Conservation (phyloP, 1,140 invertebrate genomes). For the Fopius arisanus region DNA sequence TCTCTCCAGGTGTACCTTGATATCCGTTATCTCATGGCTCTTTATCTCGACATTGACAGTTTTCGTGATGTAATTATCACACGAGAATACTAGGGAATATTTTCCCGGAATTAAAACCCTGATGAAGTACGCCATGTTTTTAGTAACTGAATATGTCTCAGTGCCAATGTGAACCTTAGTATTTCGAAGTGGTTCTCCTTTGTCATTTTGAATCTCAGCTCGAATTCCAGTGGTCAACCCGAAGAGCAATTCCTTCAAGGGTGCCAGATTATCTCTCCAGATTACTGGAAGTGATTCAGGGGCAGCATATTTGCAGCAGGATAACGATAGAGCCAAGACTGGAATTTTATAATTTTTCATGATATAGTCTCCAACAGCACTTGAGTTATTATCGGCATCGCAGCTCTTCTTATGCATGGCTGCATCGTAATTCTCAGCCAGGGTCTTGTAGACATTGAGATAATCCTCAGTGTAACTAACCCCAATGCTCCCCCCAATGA, state of each 20-base stretch:
- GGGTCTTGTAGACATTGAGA: conserved; percentile 63
- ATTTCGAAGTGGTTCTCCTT: conserved; percentile 72
- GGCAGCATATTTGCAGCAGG: conserved; percentile 82
- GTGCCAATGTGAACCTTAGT: conserved; percentile 74
- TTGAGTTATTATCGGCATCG: conserved; percentile 42
- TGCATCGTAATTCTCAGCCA: conserved; percentile 58
- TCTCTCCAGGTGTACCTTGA: conserved; percentile 47
- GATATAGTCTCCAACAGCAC: conserved; percentile 50
- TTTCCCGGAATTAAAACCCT: conserved; percentile 72
- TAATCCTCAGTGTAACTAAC: conserved; percentile 56
- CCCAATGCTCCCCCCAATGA: conserved; percentile 68
- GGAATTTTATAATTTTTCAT: conserved; percentile 47
- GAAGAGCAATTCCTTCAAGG: conserved; percentile 72
- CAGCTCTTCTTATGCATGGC: conserved; percentile 47
- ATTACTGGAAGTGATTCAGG: conserved; percentile 72
- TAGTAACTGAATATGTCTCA: conserved; percentile 68
- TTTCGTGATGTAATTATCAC: conserved; percentile 67
- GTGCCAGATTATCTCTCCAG: conserved; percentile 78
- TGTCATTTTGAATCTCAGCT: conserved; percentile 74
- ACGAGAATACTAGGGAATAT: conserved; percentile 69
- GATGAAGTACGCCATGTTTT: conserved; percentile 75
- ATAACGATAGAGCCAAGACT: conserved; percentile 63
- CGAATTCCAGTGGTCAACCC: conserved; percentile 70
- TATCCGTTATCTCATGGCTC: conserved; percentile 48
- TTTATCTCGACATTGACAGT: conserved; percentile 54